phyloP scores from a whole-genome alignment of 1,140 invertebrate genomes.

The Leptonema lineaticorne region DNA sequence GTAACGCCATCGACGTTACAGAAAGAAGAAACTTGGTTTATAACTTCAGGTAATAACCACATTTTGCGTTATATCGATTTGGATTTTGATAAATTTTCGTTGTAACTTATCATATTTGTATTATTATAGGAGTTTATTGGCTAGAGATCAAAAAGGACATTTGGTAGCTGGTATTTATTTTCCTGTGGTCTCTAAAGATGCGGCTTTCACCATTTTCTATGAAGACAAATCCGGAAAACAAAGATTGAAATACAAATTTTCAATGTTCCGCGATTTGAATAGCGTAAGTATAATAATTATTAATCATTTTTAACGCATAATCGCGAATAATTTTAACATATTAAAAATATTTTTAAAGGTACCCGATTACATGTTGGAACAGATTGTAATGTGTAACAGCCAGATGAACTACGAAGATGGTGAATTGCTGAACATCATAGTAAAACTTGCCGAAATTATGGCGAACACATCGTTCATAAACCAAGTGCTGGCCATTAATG shows the following conservation, averaged over 20 bases:
- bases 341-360: slow-evolving; percentile 56
- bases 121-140: slow-evolving; percentile 70
- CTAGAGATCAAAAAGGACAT: slow-evolving; percentile 77
- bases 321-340: not conserved
- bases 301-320: not conserved
- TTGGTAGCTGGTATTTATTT: slow-evolving; percentile 84
- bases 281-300: slow-evolving; percentile 56
- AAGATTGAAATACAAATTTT: slow-evolving; percentile 70
- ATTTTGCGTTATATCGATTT: not conserved
- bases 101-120: not conserved
- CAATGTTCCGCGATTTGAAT: slow-evolving; percentile 61
- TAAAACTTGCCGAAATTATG: slow-evolving; percentile 66
- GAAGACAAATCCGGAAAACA: slow-evolving; percentile 66
- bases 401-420: slow-evolving; percentile 67
- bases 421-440: slow-evolving; percentile 63
- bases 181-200: slow-evolving; percentile 62
- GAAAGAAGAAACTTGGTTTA: slow-evolving; percentile 88
- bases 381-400: slow-evolving; percentile 67
- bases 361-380: slow-evolving; percentile 60
- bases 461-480: slow-evolving; percentile 70
- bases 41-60: slow-evolving; percentile 64
- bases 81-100: not conserved
- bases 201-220: slow-evolving; percentile 78
- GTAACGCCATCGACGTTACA: slow-evolving; percentile 79
- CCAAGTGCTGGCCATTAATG: slow-evolving; percentile 72